A percentile compares a stretch with the other conserved stretches of the same genome.
Conservation (phyloP, 2,888 invertebrate species). For the Onchidella celtica region DNA sequence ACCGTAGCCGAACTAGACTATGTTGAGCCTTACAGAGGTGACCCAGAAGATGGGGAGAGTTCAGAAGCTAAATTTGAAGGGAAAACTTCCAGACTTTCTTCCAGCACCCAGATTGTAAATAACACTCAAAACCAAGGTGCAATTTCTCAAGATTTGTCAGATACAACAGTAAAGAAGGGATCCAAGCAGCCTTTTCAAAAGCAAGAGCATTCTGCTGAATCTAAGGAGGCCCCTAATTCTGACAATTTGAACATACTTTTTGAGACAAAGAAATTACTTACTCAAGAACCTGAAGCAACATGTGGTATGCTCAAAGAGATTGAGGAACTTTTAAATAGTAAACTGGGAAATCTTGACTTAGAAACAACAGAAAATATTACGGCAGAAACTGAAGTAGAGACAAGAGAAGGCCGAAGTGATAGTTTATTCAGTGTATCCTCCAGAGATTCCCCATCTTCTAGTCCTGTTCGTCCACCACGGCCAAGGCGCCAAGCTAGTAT, state of each 20-base stretch:
- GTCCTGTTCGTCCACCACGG: slow-evolving; percentile 67
- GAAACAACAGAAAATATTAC: slow-evolving; percentile 45
- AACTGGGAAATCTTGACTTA: slow-evolving; percentile 45
- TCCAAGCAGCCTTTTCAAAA: too few species aligned
- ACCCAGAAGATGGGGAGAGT: not conserved
- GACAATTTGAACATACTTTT: too few species aligned
- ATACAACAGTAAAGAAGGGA: too few species aligned
- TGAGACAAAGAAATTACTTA: too few species aligned
- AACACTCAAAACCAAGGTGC: not conserved
- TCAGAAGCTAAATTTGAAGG: not conserved
- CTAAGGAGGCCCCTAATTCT: too few species aligned
- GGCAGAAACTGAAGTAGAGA: not conserved
- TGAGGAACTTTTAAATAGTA: slow-evolving; percentile 52
- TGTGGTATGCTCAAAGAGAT: slow-evolving; percentile 60
- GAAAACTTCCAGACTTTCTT: not conserved
- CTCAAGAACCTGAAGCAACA: slow-evolving; percentile 49
- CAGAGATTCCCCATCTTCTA: slow-evolving; percentile 26
- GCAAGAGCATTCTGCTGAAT: too few species aligned
- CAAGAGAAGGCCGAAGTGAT: not conserved
- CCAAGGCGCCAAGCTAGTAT: slow-evolving; percentile 61
- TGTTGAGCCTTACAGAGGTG: slow-evolving; percentile 27
- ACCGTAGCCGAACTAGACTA: slow-evolving; percentile 4
- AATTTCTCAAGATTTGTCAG: not conserved
- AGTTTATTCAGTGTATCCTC: not conserved
- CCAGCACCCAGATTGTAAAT: not conserved